These are phyloP conservation scores for Capitella teleta DNA, from an alignment of 1,140 invertebrate genomes.

Conservation along the genomic window DNA sequence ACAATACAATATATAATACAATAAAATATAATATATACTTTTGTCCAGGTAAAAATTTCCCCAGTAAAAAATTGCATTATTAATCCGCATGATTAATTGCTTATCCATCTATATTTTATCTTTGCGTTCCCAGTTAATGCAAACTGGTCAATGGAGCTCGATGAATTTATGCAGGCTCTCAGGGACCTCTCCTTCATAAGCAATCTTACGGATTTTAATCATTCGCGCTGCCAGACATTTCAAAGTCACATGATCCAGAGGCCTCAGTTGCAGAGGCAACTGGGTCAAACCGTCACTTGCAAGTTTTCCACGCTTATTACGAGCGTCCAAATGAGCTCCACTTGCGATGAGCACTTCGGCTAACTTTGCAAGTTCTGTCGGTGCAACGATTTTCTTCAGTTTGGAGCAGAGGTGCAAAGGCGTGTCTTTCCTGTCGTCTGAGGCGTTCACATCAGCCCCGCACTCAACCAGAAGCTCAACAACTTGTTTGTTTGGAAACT, in stretches of 20 bases:
- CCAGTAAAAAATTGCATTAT: too few relatives aligned
- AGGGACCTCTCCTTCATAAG: background rate
- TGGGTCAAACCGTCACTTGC: background rate
- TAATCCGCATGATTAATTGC: too few relatives aligned
- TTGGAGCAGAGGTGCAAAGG: conserved; percentile 1
- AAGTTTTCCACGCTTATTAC: background rate
- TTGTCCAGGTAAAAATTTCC: too few relatives aligned
- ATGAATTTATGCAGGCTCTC: too few relatives aligned
- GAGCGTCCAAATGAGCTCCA: background rate
- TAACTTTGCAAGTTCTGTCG: background rate
- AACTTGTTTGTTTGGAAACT: background rate
- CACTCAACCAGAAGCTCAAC: conserved; percentile 1
- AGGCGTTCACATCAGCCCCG: background rate
- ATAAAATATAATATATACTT: too few relatives aligned
- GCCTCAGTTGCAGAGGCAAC: background rate
- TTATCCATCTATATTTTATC: too few relatives aligned
- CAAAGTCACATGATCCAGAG: background rate
- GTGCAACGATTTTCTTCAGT: background rate
- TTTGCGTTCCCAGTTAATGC: too few relatives aligned
- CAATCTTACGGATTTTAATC: background rate
- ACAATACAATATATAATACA: too few relatives aligned
- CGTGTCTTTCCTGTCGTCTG: background rate
- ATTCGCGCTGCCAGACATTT: conserved; percentile 1
- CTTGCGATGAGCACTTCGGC: background rate
- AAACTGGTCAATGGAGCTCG: too few relatives aligned